Evolutionary conservation across 2,113 vertebrate genomes (phyloP), one percentile per base, ranked within the genome.

Genomic region (Oxygymnocypris stewartii): DNA sequence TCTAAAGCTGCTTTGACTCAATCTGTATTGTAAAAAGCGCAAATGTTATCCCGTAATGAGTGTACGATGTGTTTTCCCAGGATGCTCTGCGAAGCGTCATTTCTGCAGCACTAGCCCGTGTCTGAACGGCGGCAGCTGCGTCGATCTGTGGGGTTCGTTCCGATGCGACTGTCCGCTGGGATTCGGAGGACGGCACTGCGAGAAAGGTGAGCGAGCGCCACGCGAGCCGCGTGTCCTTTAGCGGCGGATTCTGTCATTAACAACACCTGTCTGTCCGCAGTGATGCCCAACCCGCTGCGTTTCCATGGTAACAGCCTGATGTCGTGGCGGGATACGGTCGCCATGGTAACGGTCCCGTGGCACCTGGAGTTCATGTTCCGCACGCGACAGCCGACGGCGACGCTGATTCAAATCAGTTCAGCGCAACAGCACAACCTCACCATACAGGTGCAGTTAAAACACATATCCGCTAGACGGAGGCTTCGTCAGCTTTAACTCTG

Each of bases 331-430:
- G 94, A 96, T 91, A 91, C 97, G 91, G 95, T 93, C 0, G 88
- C 94, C 31, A 91, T 92, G n/a, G 89, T 96, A 81, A 93, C 94
- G 0, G 90, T 96, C 90, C 96, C 96, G 80, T 97, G 97, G 96
- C 95, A 96, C 44, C 87, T 97, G 20, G 96, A 96, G 90, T 92
- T 99, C 85, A 97, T 98, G 97, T 96, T 99, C 88, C 97, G 97
- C 73, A 97, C 97, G 0, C 96, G 96, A 13, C 96, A 97, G 90
- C 91, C 94, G 74, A 89, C 76, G 0, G 94, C 95, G 0, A 87
- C 95, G 5, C 93, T 99, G 84, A 91, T 98, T 54, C 92, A 93
- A 81, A 94, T 95, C 20, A 91, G 93, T 9, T 93, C 94, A 1
- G 93, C 94, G 40, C 94, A 94, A 84, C 94, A 95, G 80, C 95